phyloP scores from a whole-genome alignment of 2,113 vertebrate genomes.

The Sciurus niger region DNA sequence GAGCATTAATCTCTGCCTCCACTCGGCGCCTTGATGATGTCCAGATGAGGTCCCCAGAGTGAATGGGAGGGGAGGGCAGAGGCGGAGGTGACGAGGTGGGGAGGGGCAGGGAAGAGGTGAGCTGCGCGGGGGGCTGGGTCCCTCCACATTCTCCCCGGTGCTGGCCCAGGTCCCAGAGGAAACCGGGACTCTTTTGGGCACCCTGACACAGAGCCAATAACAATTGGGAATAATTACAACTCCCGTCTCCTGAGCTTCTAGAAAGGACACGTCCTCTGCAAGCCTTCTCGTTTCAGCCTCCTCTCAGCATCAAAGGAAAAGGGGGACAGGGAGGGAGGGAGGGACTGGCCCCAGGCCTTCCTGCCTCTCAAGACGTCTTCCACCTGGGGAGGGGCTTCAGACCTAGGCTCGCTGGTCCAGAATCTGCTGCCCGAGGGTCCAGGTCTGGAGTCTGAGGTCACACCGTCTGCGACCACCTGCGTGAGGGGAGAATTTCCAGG shows the following conservation, averaged over 20 bases:
- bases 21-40: neutral
- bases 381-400: neutral
- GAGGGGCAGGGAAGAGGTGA: fast-evolving
- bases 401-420: fast-evolving
- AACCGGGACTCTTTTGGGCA: neutral
- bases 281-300: neutral
- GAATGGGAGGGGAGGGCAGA: fast-evolving
- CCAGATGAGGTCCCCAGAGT: neutral
- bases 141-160: neutral
- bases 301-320: neutral
- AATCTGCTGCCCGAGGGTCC: neutral
- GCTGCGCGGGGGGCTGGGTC: neutral
- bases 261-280: neutral
- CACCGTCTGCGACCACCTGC: neutral
- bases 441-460: neutral
- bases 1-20: slow-evolving; percentile 47
- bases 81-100: neutral
- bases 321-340: too few species aligned
- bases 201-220: too few species aligned
- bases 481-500: neutral
- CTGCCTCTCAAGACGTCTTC: neutral
- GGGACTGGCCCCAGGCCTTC: neutral
- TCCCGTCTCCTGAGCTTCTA: neutral
- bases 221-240: neutral
- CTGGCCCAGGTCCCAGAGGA: neutral